Evolutionary conservation across 2,888 invertebrate genomes (phyloP), one percentile per base, ranked within the genome.

Genomic region (Ophion ellenae): DNA sequence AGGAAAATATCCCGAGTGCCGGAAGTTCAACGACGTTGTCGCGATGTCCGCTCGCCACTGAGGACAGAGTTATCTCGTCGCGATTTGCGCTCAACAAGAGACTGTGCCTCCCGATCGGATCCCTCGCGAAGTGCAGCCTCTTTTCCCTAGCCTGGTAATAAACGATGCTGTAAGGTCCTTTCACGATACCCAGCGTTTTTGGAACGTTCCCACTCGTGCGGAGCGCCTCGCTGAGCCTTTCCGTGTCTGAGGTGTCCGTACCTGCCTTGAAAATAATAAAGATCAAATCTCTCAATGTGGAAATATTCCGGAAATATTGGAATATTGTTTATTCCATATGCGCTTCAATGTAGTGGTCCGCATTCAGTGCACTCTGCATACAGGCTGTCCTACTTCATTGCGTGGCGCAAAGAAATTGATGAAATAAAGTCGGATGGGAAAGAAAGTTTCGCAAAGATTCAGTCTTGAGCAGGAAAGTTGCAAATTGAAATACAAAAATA

Each of bases 81-180:
- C 94, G 89, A 85, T 93, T 92, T 89, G 94, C 94, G 89, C 96
- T 95, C 70, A 97, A 94, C 63, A 99, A 94, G 70, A 99, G 94
- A 93, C 98, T 98, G 91, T 97, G 97, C 88, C 99, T 95, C 59
- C 99, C 99, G 92, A 98, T 96, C 88, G 95, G 95, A 94, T 99
- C 99, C 91, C 99, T 95, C 1, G 97, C 97, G 94, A 99, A 98
- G 95, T 97, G 98, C 63, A 99, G 89, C 17, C 93, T 92, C 64
- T 95, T 94, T 0, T 92, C 94, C 5, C 88, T 74, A 91, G 95
- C 96, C 91, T 97, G 95, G 92, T 96, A 97, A 92, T 96, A 97
- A 88, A 99, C 95, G 84, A 99, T 95, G 81, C 98, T 96, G 94
- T 97, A 98, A 45, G 99, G 99, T 2, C 99, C 99, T 88, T 97